Percentiles rank a stretch among this genome's conserved stretches.
These are phyloP conservation scores for Holothuria scabra DNA, from an alignment of 53 echinoderm and acorn worm species.

Conservation along the genomic window DNA sequence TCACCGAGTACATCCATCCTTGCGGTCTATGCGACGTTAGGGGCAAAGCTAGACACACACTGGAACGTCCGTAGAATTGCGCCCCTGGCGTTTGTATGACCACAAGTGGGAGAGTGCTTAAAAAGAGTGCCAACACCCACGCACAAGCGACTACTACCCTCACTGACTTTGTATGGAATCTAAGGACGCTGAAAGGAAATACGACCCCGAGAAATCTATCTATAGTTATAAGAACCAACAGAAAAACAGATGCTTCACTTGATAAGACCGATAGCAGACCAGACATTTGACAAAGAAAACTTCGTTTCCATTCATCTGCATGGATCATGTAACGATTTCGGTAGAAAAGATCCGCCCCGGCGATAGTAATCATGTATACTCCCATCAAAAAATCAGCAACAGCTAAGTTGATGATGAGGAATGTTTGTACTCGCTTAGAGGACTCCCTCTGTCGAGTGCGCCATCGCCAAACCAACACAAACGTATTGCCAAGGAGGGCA, in stretches of 20 bases:
- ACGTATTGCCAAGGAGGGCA: conserved; percentile 86
- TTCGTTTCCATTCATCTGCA: conserved; percentile 86
- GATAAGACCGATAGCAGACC: conserved; percentile 87
- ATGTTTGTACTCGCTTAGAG: conserved; percentile 85
- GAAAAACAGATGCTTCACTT: conserved; percentile 89
- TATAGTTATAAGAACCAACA: conserved; percentile 81
- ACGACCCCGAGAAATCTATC: conserved; percentile 94
- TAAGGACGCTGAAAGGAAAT: conserved; percentile 89
- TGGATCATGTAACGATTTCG: conserved; percentile 88
- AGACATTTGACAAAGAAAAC: conserved; percentile 87
- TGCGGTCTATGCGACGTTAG: conserved; percentile 74
- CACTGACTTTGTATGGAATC: conserved; percentile 87
- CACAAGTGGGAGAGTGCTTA: conserved; percentile 80
- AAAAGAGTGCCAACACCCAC: conserved; percentile 77
- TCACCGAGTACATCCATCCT: conserved; percentile 96
- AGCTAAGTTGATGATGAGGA: conserved; percentile 89
- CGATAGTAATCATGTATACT: conserved; percentile 91
- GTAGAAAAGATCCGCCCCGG: conserved; percentile 87
- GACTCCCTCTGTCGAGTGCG: conserved; percentile 80
- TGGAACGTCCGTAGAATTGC: conserved; percentile 90
- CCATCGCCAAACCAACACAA: conserved; percentile 84
- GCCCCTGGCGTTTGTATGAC: conserved; percentile 74
- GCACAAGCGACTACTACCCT: conserved; percentile 73
- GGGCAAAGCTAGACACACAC: conserved; percentile 91
- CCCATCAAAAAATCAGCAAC: conserved; percentile 93